Percentiles rank a stretch among this genome's conserved stretches.
Evolutionary conservation across 2,888 invertebrate species (phyloP).

Genomic region (Pomacea canaliculata): DNA sequence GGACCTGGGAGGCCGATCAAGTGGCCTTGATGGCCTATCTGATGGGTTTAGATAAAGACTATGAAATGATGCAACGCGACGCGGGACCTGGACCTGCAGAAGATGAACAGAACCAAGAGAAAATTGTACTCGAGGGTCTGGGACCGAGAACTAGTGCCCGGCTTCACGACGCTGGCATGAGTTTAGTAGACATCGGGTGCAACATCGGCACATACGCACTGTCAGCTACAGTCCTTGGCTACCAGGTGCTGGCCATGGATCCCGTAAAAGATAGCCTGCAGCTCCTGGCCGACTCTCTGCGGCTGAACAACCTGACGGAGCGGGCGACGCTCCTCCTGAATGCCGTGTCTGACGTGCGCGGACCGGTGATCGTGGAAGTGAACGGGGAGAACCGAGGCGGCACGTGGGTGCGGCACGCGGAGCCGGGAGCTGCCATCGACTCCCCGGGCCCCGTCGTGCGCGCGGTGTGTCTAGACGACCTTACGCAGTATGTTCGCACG

Average conservation of each 20-base stretch:
- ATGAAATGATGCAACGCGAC: slow-evolving; percentile 2
- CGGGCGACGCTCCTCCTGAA: slow-evolving; percentile 45
- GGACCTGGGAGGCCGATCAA: slow-evolving; percentile 30
- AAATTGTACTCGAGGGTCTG: no score
- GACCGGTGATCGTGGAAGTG: slow-evolving; percentile 37
- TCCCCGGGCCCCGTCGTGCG: slow-evolving; percentile 22
- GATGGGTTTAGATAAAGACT: slow-evolving; percentile 10
- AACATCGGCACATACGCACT: slow-evolving; percentile 31
- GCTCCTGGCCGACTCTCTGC: slow-evolving; percentile 26
- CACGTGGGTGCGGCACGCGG: slow-evolving; percentile 34
- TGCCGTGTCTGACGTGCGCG: slow-evolving; percentile 45
- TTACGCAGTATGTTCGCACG: slow-evolving; percentile 35
- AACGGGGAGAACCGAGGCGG: slow-evolving; percentile 47
- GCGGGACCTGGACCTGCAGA: background rate
- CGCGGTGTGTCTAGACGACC: slow-evolving; percentile 48
- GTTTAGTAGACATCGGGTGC: slow-evolving; percentile 29
- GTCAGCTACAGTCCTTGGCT: slow-evolving; percentile 26
- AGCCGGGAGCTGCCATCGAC: background rate
- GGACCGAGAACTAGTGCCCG: no score
- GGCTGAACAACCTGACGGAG: slow-evolving; percentile 22
- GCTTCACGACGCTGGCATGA: background rate
- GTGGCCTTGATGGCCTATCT: slow-evolving; percentile 24
- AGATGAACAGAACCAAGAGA: background rate
- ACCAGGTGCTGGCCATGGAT: slow-evolving; percentile 29
- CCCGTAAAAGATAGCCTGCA: slow-evolving; percentile 26